Evolutionary conservation across 2,888 invertebrate species (phyloP), one percentile per base, ranked within the genome.

Genomic region (Anoncus sp.): DNA sequence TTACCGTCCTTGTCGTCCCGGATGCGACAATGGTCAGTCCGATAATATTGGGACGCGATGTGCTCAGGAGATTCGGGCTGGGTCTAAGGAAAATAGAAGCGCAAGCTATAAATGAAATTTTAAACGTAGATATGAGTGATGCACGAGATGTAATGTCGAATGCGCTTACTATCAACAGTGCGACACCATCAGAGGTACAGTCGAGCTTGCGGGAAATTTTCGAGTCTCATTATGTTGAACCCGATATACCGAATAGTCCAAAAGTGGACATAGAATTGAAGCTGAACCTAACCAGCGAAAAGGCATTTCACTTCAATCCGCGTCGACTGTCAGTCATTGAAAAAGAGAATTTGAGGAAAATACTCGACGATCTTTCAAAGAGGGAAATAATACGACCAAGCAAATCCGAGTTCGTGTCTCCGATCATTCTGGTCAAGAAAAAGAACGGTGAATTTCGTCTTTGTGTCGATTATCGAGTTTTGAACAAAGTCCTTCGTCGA

Each of bases 11-110:
- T 3, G 77, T 77, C 14, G 77, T 77, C 12, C 80, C 71, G 12
- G 74, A 80, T 67, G 31, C 49, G 7, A 77, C 71, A 18, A 77
- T 77, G 76, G 49, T 38, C 49, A 65, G 35, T 22, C 35, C 73
- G 18, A 70, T 66, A 51, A 66, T 79, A 18, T 45, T 74, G 24
- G 70, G 67, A 40, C 62, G 80, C 35, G 80, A 80, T 10, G 67
- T 72, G 1, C 27, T 77, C 7, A 60, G 27, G 51, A 65, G 35
- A 47, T 76, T 76, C 43, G 60, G 71, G 0, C 18, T 75, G 38
- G 60, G 59, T n/a, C 43, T 76, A 4, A 57, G 45, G 12, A 76
- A 65, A 51, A 63, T 66, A 18, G 10, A 20, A 4, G 63, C 49
- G 10, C 45, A 62, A 16, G 67, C 57, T 7, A 51, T 47, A 5